Evolutionary conservation across 2,888 invertebrate genomes (phyloP).

Genomic region (Pegoplata infirma): DNA sequence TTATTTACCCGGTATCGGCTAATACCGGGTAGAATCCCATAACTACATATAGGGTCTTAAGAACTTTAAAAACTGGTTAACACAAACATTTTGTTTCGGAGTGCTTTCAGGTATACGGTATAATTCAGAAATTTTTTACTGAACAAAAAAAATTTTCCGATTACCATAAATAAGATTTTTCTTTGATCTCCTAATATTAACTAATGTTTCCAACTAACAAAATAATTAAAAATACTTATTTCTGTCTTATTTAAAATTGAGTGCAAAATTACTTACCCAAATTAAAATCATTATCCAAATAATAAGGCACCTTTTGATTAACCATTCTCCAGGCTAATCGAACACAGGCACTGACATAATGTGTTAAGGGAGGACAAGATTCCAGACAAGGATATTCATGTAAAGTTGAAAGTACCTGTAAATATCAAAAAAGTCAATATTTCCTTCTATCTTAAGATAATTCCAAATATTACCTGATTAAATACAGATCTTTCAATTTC

Average conservation of each 20-base stretch:
- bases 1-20: too few species aligned
- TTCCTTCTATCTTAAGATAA: not conserved
- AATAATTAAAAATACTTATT: too few species aligned
- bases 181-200: too few species aligned
- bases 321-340: constrained; percentile 92
- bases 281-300: constrained; percentile 85
- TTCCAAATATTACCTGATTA: constrained; percentile 79
- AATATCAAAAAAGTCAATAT: not conserved
- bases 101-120: too few species aligned
- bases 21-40: too few species aligned
- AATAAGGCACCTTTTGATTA: constrained; percentile 84
- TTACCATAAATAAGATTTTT: not conserved
- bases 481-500: constrained; percentile 84
- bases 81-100: too few species aligned
- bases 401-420: constrained; percentile 90
- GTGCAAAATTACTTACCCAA: constrained; percentile 80
- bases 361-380: constrained; percentile 86
- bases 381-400: constrained; percentile 95
- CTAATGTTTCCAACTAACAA: too few species aligned
- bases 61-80: too few species aligned
- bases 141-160: too few species aligned
- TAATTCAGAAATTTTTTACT: too few species aligned
- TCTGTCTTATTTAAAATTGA: too few species aligned
- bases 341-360: constrained; percentile 89
- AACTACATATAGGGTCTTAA: too few species aligned